Conservation (phyloP, 37 sponge, comb jelly and placozoan genomes). For the Beroe ovata region DNA sequence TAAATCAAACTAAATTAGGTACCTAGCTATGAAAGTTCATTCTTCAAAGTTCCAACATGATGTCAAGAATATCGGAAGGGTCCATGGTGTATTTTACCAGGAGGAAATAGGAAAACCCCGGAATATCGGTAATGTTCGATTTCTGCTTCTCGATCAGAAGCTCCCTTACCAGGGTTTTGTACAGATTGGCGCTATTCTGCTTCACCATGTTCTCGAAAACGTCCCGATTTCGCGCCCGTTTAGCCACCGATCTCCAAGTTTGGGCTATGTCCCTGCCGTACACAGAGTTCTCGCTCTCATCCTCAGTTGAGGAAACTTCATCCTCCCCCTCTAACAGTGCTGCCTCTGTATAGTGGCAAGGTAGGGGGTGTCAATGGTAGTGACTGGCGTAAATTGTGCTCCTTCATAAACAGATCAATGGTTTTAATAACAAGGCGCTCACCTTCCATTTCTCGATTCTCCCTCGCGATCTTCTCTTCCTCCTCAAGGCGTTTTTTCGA, state of each 20-base stretch:
- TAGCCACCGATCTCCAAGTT: not conserved
- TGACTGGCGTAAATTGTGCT: no score
- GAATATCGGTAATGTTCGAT: slow-evolving; percentile 3
- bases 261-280: not conserved
- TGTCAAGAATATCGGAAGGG: slow-evolving; percentile 1
- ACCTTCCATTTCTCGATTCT: not conserved
- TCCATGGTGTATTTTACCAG: slow-evolving; percentile 48
- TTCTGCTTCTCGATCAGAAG: not conserved
- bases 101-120: slow-evolving; percentile 56
- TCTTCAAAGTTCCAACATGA: slow-evolving; percentile 29
- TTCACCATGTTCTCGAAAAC: slow-evolving; percentile 24
- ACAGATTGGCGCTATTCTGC: slow-evolving; percentile 31
- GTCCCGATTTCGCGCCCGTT: not conserved
- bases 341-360: no score
- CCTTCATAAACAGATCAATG: no score
- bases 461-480: not conserved
- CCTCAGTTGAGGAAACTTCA: not conserved
- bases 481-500: not conserved
- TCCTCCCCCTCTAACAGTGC: not conserved
- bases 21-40: no score
- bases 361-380: no score
- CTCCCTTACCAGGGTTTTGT: slow-evolving; percentile 26
- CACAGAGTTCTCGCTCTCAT: not conserved
- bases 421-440: not conserved
- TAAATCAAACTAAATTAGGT: no score